phyloP scores from a whole-genome alignment of 2,113 vertebrate genomes.

The Dendrocopos noguchii region DNA sequence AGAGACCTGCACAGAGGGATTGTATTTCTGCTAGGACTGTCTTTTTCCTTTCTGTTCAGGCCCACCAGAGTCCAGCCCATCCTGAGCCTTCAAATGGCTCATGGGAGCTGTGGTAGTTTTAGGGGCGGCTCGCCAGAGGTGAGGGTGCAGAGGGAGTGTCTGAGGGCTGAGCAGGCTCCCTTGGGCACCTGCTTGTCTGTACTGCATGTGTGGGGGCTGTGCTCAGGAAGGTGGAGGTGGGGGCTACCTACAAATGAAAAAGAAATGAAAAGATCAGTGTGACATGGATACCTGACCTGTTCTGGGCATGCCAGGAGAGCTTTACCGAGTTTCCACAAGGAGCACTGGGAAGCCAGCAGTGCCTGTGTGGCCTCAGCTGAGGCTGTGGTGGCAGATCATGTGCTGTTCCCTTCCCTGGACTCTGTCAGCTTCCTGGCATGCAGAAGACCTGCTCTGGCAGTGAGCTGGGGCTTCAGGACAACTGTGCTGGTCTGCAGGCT shows the following conservation, averaged over 20 bases:
- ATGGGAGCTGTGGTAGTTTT: not conserved
- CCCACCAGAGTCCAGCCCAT: not conserved
- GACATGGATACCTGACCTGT: not conserved
- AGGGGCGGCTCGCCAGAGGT: not conserved
- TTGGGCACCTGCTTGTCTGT: not conserved
- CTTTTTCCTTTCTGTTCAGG: not conserved
- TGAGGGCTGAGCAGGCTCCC: not conserved
- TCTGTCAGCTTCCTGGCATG: not conserved
- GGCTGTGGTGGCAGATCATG: not conserved
- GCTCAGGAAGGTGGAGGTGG: not conserved
- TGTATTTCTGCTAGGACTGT: not conserved
- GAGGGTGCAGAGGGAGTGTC: fast-evolving
- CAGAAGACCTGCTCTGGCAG: not conserved
- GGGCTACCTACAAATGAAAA: not conserved
- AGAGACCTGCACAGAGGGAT: not conserved
- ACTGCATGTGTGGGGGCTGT: not conserved
- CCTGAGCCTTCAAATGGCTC: not conserved
- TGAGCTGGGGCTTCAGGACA: not conserved
- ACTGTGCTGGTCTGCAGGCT: not conserved
- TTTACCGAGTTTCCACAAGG: not conserved
- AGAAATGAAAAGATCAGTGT: too few relatives aligned
- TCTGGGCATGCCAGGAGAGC: not conserved
- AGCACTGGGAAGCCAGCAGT: not conserved
- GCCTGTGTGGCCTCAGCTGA: not conserved
- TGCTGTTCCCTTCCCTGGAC: not conserved